A percentile compares a stretch with the other conserved stretches of the same genome.
Conservation (phyloP, 2,797 vertebrate genomes). For the Epinephelus coioides region DNA sequence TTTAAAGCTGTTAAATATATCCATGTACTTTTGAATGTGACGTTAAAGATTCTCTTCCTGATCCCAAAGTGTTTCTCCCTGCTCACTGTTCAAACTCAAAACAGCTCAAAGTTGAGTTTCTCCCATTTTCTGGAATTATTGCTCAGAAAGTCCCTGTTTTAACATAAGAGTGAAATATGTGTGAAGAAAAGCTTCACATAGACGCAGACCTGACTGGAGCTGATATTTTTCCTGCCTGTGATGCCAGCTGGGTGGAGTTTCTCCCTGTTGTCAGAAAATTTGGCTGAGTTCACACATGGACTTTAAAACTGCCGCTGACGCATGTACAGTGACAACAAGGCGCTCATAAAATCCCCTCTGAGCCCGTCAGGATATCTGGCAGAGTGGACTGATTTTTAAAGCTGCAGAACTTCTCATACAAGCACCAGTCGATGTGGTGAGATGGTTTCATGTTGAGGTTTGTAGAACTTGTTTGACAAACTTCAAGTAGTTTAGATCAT, state of each 20-base stretch:
- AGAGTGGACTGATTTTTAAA: neutral
- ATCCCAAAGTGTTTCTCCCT: neutral
- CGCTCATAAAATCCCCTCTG: neutral
- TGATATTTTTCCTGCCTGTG: neutral
- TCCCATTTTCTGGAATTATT: conserved; percentile 28
- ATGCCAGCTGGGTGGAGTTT: conserved; percentile 2
- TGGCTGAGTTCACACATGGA: neutral
- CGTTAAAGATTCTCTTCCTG: neutral
- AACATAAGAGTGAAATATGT: neutral
- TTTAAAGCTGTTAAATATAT: neutral
- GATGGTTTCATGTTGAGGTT: too few species aligned
- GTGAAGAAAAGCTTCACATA: neutral
- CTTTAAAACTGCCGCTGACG: neutral
- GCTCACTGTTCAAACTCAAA: neutral
- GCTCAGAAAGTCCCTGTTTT: conserved; percentile 13
- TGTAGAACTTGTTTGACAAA: too few species aligned
- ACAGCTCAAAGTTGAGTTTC: neutral
- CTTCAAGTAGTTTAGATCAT: too few species aligned
- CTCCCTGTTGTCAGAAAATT: neutral
- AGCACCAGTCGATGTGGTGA: too few species aligned
- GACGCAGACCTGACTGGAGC: neutral
- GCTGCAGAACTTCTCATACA: neutral
- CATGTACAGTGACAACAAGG: too few species aligned
- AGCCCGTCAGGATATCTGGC: neutral
- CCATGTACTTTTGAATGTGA: neutral